Conservation (phyloP, 2,888 invertebrate species). For the Catonia carolina region DNA sequence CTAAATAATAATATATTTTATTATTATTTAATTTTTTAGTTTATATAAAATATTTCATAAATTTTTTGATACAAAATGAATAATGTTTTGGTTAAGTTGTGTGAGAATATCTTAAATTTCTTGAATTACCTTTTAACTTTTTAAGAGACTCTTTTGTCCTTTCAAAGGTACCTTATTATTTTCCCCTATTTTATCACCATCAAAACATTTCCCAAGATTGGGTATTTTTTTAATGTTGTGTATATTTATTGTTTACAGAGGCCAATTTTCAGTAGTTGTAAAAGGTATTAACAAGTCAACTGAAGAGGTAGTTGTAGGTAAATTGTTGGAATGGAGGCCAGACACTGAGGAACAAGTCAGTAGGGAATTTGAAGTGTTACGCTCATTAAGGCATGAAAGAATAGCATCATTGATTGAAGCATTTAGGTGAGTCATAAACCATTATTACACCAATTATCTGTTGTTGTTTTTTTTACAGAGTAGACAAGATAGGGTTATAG, state of each 20-base stretch:
- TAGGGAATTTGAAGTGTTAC: slow-evolving; percentile 76
- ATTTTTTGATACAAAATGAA: no score
- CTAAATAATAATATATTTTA: no score
- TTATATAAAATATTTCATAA: no score
- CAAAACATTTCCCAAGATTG: no score
- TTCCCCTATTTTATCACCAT: no score
- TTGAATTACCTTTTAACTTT: no score
- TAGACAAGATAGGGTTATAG: not conserved
- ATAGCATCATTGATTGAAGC: slow-evolving; percentile 62
- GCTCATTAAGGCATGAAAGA: slow-evolving; percentile 79
- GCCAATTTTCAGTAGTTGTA: slow-evolving; percentile 78
- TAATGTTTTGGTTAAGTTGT: no score
- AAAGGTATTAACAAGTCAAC: slow-evolving; percentile 71
- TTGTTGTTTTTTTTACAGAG: not conserved
- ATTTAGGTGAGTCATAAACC: slow-evolving; percentile 35
- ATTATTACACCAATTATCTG: not conserved
- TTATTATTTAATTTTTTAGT: no score
- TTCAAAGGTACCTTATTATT: no score
- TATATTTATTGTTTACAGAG: slow-evolving; percentile 49
- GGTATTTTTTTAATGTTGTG: no score
- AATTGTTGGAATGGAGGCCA: slow-evolving; percentile 64
- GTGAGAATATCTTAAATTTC: no score
- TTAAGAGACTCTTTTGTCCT: no score
- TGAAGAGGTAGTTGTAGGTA: slow-evolving; percentile 74
- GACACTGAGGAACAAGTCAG: slow-evolving; percentile 60